phyloP scores from a whole-genome alignment of 2,113 vertebrate species.

The Pluvianellus socialis region DNA sequence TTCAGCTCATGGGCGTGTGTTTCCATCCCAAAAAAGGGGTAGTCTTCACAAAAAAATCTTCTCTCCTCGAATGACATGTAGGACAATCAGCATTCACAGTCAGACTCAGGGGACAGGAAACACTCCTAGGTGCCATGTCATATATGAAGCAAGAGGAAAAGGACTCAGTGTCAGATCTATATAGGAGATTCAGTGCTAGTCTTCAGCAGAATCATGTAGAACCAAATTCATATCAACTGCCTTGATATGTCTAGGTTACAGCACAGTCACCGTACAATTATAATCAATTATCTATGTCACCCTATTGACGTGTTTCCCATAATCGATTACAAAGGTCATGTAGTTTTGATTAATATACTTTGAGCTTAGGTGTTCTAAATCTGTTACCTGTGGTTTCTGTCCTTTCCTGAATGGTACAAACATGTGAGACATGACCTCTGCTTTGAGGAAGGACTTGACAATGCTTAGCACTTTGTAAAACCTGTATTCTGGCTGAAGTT shows the following conservation, averaged over 20 bases:
- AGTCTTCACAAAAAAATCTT: neutral
- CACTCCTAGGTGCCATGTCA: neutral
- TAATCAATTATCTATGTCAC: neutral
- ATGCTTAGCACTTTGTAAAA: neutral
- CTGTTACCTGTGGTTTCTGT: neutral
- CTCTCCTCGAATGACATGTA: neutral
- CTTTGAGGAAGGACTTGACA: neutral
- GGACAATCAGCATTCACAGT: neutral
- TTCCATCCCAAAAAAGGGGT: neutral
- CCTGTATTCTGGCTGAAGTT: neutral
- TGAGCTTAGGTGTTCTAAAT: neutral
- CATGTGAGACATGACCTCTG: neutral
- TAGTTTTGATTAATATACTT: neutral
- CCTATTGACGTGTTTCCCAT: neutral
- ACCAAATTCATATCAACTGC: neutral
- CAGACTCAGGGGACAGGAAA: neutral
- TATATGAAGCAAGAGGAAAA: neutral
- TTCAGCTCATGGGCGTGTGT: neutral
- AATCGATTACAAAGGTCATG: neutral
- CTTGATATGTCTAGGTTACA: neutral
- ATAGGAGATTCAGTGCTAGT: neutral
- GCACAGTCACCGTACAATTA: neutral
- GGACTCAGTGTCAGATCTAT: neutral
- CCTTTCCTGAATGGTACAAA: neutral
- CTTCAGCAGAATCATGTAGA: neutral